These are phyloP conservation scores for Dryobota labecula DNA, from an alignment of 2,888 invertebrate species.

Conservation along the genomic window DNA sequence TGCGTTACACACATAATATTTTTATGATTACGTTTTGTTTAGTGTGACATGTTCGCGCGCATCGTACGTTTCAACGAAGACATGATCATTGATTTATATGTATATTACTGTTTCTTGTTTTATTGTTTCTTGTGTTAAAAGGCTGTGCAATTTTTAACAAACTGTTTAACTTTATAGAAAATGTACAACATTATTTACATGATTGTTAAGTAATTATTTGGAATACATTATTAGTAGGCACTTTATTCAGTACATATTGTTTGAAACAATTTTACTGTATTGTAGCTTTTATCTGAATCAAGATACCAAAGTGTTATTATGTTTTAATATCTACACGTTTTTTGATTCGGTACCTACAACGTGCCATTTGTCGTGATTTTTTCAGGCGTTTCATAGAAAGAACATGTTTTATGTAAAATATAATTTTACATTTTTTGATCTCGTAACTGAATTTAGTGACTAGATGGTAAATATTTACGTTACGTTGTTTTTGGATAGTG, in stretches of 20 bases:
- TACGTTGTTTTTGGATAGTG: slow-evolving; percentile 39
- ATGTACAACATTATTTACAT: slow-evolving; percentile 45
- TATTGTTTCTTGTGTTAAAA: slow-evolving; percentile 62
- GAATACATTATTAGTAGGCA: slow-evolving; percentile 41
- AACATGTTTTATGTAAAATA: slow-evolving; percentile 52
- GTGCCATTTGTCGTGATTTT: slow-evolving; percentile 60
- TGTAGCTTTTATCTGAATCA: slow-evolving; percentile 47
- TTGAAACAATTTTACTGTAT: slow-evolving; percentile 50
- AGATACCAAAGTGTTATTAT: slow-evolving; percentile 52
- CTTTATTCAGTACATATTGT: slow-evolving; percentile 57
- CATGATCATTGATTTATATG: slow-evolving; percentile 31
- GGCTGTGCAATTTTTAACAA: slow-evolving; percentile 68
- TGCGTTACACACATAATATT: slow-evolving; percentile 2
- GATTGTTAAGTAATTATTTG: slow-evolving; percentile 43
- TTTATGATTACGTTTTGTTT: slow-evolving; percentile 12
- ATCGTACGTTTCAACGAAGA: slow-evolving; percentile 17
- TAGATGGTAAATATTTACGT: slow-evolving; percentile 48
- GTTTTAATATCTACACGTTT: slow-evolving; percentile 37
- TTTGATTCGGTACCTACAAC: slow-evolving; percentile 48
- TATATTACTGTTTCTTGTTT: slow-evolving; percentile 38
- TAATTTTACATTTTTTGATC: slow-evolving; percentile 57
- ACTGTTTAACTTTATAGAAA: slow-evolving; percentile 58
- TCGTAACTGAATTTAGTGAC: slow-evolving; percentile 60
- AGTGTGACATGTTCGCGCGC: slow-evolving; percentile 18
- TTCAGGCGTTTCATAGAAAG: slow-evolving; percentile 42